Percentiles rank a stretch among this genome's conserved stretches.
Conservation (phyloP, 1,140 invertebrate species). For the Stenopsyche tienmushanensis region DNA sequence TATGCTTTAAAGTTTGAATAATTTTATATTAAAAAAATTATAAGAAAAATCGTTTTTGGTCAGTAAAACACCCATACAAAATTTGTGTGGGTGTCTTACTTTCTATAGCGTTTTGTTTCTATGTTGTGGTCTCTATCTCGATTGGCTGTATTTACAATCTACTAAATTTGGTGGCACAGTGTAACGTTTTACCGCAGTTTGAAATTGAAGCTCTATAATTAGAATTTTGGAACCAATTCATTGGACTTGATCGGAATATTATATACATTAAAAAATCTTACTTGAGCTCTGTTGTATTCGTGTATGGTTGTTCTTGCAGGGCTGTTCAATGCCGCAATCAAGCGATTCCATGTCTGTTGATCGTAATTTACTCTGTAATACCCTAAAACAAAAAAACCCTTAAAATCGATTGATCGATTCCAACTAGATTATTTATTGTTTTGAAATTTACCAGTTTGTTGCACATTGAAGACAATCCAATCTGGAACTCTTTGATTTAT, state of each 20-base stretch:
- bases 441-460: neutral
- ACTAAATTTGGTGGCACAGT: no score
- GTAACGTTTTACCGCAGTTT: no score
- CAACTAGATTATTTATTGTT: neutral
- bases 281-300: conserved; percentile 4
- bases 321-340: neutral
- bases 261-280: neutral
- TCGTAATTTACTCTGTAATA: conserved; percentile 18
- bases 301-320: neutral
- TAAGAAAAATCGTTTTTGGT: no score
- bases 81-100: no score
- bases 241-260: neutral
- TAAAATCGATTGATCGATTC: neutral
- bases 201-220: no score
- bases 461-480: neutral
- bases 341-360: neutral
- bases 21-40: no score
- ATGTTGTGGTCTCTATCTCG: no score
- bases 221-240: no score
- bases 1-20: no score
- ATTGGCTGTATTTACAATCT: no score
- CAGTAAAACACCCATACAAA: no score
- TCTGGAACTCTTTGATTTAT: neutral
- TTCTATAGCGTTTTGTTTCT: no score
- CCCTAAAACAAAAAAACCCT: neutral